Percentiles rank a stretch among this genome's conserved stretches.
phyloP scores from a whole-genome alignment of 2,888 invertebrate species.

The Amiota communis region DNA sequence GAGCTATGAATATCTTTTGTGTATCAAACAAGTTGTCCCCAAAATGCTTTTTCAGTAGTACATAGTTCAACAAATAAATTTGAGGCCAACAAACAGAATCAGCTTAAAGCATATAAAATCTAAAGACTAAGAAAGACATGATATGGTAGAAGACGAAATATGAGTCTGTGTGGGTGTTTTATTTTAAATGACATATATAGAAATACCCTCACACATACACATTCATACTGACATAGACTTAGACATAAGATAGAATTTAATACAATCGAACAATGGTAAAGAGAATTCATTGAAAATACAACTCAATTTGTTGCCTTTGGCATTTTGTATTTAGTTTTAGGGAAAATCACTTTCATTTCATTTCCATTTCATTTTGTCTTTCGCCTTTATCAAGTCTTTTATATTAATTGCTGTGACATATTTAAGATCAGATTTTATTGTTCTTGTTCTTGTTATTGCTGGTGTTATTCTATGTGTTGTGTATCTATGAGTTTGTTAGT shows the following conservation, averaged over 20 bases:
- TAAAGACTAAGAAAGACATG: neutral
- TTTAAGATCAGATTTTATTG: conserved; percentile 54
- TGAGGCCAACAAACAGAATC: too few species aligned
- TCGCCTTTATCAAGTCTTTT: conserved; percentile 43
- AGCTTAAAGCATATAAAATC: neutral
- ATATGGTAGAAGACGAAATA: too few species aligned
- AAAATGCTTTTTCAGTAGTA: conserved; percentile 14
- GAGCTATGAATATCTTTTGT: neutral
- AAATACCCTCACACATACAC: neutral
- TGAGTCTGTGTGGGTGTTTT: neutral
- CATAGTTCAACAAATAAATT: too few species aligned
- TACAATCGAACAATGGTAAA: conserved; percentile 54
- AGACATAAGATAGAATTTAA: conserved; percentile 31
- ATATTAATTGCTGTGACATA: conserved; percentile 66
- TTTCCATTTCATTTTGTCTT: conserved; percentile 23
- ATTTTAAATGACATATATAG: conserved; percentile 11
- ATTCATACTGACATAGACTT: neutral
- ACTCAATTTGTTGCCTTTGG: conserved; percentile 55
- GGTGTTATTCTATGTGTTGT: conserved; percentile 33
- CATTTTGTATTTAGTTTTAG: neutral
- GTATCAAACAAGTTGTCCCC: neutral
- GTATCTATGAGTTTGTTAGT: neutral
- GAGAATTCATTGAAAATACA: conserved; percentile 51
- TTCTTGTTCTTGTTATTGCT: conserved; percentile 36
- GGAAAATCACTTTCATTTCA: conserved; percentile 26